Conservation (phyloP, 2,888 invertebrate species). For the Caenorhabditis sp. region DNA sequence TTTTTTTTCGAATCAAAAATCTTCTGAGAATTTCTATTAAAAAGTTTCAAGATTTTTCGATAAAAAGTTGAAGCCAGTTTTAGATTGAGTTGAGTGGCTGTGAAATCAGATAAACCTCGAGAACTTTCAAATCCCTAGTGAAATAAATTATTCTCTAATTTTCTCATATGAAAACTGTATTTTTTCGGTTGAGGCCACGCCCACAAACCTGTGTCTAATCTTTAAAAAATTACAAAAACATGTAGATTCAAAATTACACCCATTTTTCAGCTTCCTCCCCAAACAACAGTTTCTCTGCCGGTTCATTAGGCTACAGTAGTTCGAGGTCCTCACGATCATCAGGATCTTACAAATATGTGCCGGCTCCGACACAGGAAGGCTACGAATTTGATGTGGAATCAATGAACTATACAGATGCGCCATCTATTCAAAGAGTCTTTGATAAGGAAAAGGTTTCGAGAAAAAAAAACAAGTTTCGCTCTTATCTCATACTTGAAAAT, state of each 20-base stretch:
- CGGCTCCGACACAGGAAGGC: no score
- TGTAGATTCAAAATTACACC: neutral
- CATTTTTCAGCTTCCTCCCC: conserved; percentile 13
- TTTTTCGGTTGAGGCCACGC: no score
- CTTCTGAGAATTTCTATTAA: no score
- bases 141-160: no score
- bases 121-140: no score
- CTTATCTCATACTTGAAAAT: no score
- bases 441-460: conserved; percentile 14
- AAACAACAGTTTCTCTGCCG: conserved; percentile 6
- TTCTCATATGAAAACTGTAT: no score
- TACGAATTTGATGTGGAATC: conserved; percentile 30
- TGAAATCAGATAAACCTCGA: no score
- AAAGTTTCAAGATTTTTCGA: no score
- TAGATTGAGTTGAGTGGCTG: no score
- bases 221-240: neutral
- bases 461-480: neutral
- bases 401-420: conserved; percentile 33
- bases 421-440: conserved; percentile 20
- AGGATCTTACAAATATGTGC: neutral
- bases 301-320: conserved; percentile 21
- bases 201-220: no score
- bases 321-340: neutral
- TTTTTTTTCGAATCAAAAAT: neutral
- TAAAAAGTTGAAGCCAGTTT: no score